Base-by-base conservation (phyloP, 2,888 invertebrate species). In the Drosophila neonasuta region DNA sequence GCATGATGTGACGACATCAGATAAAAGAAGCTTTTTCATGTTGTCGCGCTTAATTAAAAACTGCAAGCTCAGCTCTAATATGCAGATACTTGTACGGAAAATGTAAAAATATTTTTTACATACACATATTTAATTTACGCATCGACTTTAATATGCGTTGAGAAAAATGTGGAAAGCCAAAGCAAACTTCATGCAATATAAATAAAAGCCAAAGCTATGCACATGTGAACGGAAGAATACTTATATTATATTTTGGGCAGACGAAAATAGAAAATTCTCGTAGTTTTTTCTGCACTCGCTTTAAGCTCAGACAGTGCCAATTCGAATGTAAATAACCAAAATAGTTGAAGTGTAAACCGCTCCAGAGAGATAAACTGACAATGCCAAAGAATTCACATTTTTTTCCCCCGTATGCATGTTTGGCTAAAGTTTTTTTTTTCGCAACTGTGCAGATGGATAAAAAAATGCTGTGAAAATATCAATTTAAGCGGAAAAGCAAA, bases 1-100 rank as follows among this genome's bases (percentile, higher is more conserved):
- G 84, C 84, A 84, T 78, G 79, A 61, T 58, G 52, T 41, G 52
- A 24, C 59, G 60, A 46, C 63, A 67, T 74, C 63, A 71, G 49
- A 65, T 69, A 71, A 63, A 56, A 36, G 39, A 41, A 48, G 39
- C 36, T 36, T 62, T 72, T 72, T 55, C 59, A 64, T 71, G 61
- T 62, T 58, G 48, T 45, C 46, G 49, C 52, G 63, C 68, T 61
- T 68, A 73, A 67, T 60, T 57, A 63, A 60, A 67, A 64, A 48
- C 8, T 60, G 41, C 45, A 36, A 44, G 51, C 32, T 15, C 29
- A 30, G 39, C 51, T 46, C 8, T 44, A 60, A 72, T 45, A 46
- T 49, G 32, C 36, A 60, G 34, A 60, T 39, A 41, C 48, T 56
- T 29, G 7, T 15, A 15, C 8, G 15, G 39, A 3, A 41, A 15